phyloP scores from a whole-genome alignment of 2,113 vertebrate species.

The Etheostoma cragini region DNA sequence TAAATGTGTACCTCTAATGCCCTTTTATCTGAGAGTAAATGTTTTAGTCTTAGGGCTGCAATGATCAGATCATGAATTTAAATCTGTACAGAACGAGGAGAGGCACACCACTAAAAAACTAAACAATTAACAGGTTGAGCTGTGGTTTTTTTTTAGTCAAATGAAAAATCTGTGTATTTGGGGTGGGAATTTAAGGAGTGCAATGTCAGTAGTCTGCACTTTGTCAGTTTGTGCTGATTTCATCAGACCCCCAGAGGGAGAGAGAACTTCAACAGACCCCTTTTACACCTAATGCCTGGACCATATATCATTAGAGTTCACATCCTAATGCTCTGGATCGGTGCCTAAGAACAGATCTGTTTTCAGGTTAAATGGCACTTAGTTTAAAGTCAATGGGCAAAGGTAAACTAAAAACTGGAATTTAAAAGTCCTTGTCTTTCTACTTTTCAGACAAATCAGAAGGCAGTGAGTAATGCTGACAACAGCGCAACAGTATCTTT shows the following conservation, averaged over 20 bases:
- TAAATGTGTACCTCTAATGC: conserved; percentile 17
- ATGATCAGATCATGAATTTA: conserved; percentile 1
- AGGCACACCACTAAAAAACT: neutral
- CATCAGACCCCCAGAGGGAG: conserved; percentile 54
- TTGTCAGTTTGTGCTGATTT: conserved; percentile 68
- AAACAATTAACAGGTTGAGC: neutral
- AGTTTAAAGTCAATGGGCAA: conserved; percentile 33
- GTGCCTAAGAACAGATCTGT: conserved; percentile 42
- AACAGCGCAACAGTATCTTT: conserved; percentile 24
- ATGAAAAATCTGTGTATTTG: conserved; percentile 15
- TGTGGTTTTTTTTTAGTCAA: conserved; percentile 22
- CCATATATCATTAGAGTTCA: conserved; percentile 56
- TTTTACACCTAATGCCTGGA: conserved; percentile 62
- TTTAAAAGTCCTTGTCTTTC: conserved; percentile 26
- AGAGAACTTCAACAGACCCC: conserved; percentile 56
- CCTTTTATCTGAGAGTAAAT: conserved; percentile 8
- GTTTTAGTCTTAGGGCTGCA: conserved; percentile 17
- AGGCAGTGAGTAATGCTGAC: conserved; percentile 40
- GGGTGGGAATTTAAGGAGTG: conserved; percentile 38
- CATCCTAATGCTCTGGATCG: conserved; percentile 37
- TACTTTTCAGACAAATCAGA: conserved; percentile 6
- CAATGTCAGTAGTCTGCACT: conserved; percentile 65
- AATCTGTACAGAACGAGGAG: neutral
- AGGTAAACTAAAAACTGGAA: neutral
- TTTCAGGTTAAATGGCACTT: conserved; percentile 41